Conservation (phyloP, 2,113 vertebrate species). For the Odontophorus gujanensis region DNA sequence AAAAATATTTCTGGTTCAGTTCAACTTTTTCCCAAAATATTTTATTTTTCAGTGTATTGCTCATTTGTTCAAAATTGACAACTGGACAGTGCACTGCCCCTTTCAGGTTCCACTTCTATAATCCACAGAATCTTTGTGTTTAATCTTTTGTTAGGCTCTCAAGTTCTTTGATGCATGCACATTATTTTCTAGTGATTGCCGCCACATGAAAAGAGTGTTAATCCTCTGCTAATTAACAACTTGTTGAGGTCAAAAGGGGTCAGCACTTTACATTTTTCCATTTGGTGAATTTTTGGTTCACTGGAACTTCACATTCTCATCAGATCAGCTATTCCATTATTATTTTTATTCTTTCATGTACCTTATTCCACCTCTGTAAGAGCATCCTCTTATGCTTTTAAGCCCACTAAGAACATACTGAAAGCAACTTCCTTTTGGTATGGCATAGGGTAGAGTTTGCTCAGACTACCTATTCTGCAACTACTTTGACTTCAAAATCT, state of each 20-base stretch:
- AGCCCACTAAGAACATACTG: not conserved
- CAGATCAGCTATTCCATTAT: conserved; percentile 9
- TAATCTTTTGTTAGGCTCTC: conserved; percentile 1
- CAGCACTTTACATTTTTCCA: conserved; percentile 24
- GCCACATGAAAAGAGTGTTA: conserved; percentile 40
- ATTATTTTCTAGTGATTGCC: conserved; percentile 53
- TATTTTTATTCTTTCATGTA: not conserved
- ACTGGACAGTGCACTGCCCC: not conserved
- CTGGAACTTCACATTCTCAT: conserved; percentile 21
- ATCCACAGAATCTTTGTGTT: not conserved
- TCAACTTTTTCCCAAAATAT: not conserved
- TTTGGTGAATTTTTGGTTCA: conserved; percentile 33
- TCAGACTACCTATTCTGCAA: not conserved
- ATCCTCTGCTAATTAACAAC: conserved; percentile 62
- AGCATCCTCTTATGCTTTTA: not conserved
- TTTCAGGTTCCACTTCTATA: conserved; percentile 3
- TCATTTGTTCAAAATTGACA: not conserved
- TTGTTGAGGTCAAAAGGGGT: not conserved
- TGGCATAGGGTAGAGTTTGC: not conserved
- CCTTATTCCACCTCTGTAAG: not conserved
- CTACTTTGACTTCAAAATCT: not conserved
- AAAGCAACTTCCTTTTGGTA: not conserved
- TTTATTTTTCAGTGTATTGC: not conserved
- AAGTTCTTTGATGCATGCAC: conserved; percentile 27
- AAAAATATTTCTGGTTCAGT: not conserved